These are phyloP conservation scores for Neodiprion pinetum DNA, from an alignment of 1,140 invertebrate species.

Conservation along the genomic window DNA sequence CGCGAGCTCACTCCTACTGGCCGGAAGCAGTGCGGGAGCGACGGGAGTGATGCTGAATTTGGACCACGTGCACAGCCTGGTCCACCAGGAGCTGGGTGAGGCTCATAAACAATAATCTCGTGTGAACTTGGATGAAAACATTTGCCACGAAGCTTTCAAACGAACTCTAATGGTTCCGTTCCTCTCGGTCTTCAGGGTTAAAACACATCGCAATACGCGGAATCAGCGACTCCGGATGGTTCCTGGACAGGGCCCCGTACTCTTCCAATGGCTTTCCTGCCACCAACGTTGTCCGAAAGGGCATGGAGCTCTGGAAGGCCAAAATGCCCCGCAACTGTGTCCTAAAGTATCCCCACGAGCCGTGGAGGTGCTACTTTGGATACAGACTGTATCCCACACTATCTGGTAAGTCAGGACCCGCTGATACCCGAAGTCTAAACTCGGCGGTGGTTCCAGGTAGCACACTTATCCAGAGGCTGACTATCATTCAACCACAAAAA, in stretches of 20 bases:
- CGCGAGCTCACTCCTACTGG: constrained; percentile 73
- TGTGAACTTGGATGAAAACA: too few species aligned
- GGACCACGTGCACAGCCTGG: constrained; percentile 78
- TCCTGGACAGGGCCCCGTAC: constrained; percentile 83
- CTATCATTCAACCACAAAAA: neutral
- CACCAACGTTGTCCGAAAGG: constrained; percentile 75
- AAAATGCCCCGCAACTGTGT: constrained; percentile 79
- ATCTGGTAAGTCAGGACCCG: constrained; percentile 67
- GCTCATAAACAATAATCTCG: too few species aligned
- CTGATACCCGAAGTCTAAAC: neutral
- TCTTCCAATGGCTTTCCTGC: constrained; percentile 62
- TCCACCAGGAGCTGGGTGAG: constrained; percentile 65
- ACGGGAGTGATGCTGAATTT: constrained; percentile 91
- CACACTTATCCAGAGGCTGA: neutral
- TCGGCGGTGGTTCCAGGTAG: neutral
- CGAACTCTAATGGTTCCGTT: neutral
- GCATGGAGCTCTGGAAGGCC: constrained; percentile 85
- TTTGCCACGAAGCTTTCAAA: neutral
- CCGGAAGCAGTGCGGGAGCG: constrained; percentile 93
- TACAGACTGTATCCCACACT: constrained; percentile 88
- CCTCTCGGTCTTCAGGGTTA: constrained; percentile 45
- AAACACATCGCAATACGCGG: constrained; percentile 77
- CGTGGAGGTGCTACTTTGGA: constrained; percentile 92
- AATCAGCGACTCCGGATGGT: constrained; percentile 93
- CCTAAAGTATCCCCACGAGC: constrained; percentile 72